These are phyloP conservation scores for Nemapogon koenigi DNA, from an alignment of 2,888 invertebrate species.

Conservation along the genomic window DNA sequence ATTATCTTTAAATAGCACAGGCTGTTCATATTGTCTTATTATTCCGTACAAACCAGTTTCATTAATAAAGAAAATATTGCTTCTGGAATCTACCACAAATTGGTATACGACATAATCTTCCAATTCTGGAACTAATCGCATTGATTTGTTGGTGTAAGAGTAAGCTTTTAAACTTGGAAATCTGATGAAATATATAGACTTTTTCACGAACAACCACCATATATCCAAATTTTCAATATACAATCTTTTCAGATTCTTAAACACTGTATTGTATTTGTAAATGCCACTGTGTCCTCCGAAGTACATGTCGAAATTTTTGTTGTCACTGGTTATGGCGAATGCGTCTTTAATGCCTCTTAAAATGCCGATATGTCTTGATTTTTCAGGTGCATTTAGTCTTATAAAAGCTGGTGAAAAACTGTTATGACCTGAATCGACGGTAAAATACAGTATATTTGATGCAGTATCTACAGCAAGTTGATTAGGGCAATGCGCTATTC, in stretches of 20 bases:
- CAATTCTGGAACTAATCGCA: conserved; percentile 25
- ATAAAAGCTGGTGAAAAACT: too few relatives aligned
- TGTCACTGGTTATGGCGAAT: conserved; percentile 37
- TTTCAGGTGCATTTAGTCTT: too few relatives aligned
- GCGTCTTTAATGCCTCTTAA: conserved; percentile 49
- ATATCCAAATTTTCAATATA: conserved; percentile 35
- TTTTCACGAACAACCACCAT: conserved; percentile 43
- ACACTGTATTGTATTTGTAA: conserved; percentile 31
- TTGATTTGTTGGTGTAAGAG: conserved; percentile 28
- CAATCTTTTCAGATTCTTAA: conserved; percentile 28
- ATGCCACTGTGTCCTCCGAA: conserved; percentile 49
- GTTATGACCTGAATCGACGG: conserved; percentile 43
- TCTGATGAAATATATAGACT: conserved; percentile 35
- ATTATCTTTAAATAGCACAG: conserved; percentile 27
- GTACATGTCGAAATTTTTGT: conserved; percentile 27
- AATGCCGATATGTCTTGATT: too few relatives aligned
- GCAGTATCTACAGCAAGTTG: conserved; percentile 37
- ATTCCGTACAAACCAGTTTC: conserved; percentile 38
- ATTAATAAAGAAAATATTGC: conserved; percentile 41
- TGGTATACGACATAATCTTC: conserved; percentile 31
- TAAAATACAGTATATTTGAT: conserved; percentile 40
- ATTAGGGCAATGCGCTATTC: conserved; percentile 40
- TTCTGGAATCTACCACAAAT: conserved; percentile 35
- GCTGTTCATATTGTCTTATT: conserved; percentile 20
- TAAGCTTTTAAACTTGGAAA: conserved; percentile 40